A percentile compares a stretch with the other conserved stretches of the same genome.
These are phyloP conservation scores for Noctua janthe DNA, from an alignment of 2,888 invertebrate genomes.

Conservation along the genomic window DNA sequence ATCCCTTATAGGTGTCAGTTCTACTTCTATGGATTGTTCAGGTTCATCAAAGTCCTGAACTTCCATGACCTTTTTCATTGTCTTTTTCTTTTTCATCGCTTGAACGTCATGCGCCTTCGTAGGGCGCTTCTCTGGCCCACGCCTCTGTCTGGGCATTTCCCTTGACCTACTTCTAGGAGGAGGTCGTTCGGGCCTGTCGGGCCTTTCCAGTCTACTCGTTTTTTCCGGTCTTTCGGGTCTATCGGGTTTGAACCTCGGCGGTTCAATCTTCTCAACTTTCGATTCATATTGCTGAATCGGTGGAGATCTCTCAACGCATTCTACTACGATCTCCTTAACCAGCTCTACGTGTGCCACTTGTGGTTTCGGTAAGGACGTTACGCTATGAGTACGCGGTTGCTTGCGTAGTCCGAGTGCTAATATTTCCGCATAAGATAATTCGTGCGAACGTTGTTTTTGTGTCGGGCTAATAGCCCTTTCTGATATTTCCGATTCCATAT, in stretches of 20 bases:
- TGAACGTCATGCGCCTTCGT: conserved; percentile 82
- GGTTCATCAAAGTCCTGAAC: conserved; percentile 85
- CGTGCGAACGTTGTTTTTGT: conserved; percentile 88
- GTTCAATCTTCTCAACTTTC: conserved; percentile 71
- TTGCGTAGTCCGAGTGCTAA: conserved; percentile 92
- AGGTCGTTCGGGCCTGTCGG: conserved; percentile 74
- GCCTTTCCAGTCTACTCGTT: conserved; percentile 71
- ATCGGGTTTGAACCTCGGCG: conserved; percentile 60
- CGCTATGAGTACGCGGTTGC: conserved; percentile 75
- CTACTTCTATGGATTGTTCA: conserved; percentile 66
- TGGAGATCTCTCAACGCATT: conserved; percentile 77
- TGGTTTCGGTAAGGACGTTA: conserved; percentile 80
- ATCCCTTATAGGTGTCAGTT: conserved; percentile 49
- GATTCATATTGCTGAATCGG: conserved; percentile 71
- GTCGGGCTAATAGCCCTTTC: conserved; percentile 78
- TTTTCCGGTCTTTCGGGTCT: conserved; percentile 75
- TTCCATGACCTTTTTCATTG: conserved; percentile 82
- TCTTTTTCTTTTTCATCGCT: conserved; percentile 82
- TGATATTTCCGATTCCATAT: conserved; percentile 68
- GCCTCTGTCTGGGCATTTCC: conserved; percentile 84
- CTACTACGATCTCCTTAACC: conserved; percentile 81
- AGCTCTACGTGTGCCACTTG: conserved; percentile 84
- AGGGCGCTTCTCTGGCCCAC: conserved; percentile 82
- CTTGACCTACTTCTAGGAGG: conserved; percentile 82
- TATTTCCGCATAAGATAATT: conserved; percentile 93